These are phyloP conservation scores for Ophioninae sp. DNA, from an alignment of 2,888 invertebrate genomes.

Conservation along the genomic window DNA sequence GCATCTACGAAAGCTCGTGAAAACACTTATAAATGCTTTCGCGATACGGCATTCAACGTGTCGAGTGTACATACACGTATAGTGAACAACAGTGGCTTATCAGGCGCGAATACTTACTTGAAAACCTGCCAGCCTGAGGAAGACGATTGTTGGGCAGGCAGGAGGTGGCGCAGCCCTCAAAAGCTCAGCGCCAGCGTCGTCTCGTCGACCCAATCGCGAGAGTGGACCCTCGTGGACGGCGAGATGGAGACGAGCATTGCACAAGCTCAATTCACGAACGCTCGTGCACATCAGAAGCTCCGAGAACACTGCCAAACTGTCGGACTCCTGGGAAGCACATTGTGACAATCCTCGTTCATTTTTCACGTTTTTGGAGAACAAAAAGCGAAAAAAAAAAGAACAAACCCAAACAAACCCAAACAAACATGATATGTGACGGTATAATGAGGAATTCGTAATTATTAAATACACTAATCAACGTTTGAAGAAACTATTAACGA, in stretches of 20 bases:
- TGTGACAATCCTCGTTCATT: background rate
- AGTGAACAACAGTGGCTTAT: background rate
- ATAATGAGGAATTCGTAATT: too few species aligned
- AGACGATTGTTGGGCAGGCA: slow-evolving; percentile 81
- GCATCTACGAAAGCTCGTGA: background rate
- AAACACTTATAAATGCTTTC: background rate
- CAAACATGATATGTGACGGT: too few species aligned
- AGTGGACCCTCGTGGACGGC: slow-evolving; percentile 80
- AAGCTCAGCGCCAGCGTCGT: slow-evolving; percentile 79
- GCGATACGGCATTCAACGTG: background rate
- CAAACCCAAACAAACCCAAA: too few species aligned
- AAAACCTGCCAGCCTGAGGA: slow-evolving; percentile 82
- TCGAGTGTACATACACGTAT: background rate
- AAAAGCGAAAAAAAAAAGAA: too few species aligned
- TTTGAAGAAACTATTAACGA: too few species aligned
- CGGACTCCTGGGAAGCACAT: slow-evolving; percentile 78
- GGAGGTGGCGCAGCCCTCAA: slow-evolving; percentile 79
- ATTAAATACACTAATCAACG: too few species aligned
- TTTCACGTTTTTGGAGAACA: background rate
- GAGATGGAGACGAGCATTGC: slow-evolving; percentile 82
- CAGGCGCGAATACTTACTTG: slow-evolving; percentile 74
- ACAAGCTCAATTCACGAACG: slow-evolving; percentile 82
- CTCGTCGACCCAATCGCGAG: slow-evolving; percentile 78
- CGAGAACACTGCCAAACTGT: slow-evolving; percentile 81
- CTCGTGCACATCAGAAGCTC: slow-evolving; percentile 82